Base-by-base conservation (phyloP, 2,113 vertebrate genomes). In the Myotis davidii region DNA sequence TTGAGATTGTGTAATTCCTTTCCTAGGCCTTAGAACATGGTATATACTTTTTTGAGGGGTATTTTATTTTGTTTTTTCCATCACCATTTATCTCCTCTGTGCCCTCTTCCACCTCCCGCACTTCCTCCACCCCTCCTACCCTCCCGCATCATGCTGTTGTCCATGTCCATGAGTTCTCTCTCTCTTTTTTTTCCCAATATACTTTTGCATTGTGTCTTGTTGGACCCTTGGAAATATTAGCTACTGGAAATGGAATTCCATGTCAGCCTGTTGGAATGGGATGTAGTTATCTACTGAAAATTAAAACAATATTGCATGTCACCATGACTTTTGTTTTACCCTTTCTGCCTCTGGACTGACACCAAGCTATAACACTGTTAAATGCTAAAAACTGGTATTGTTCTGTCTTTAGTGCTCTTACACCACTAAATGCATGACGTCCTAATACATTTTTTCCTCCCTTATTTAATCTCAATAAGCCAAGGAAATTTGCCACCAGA, bases 211-310 rank as follows among this genome's bases (percentile, higher is more conserved):
- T 20, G 0, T 39, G 82, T 97, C 89, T 96, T 56, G 21, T 85
- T 92, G 67, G 85, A 92, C 69, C 32, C 20, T 52, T 91, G 85
- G 9, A 87, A 93, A 85, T 74, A 96, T 13, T 77, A 97, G 45
- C 45, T 93, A 96, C 34, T 82, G 32, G 84, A 97, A 94, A 95
- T 87, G 96, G 73, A 88, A 96, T 81, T 42, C 88, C 50, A 21
- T 93, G 84, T 94, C 95, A 97, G 61, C 54, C 50, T 88, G 3
- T 48, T 96, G 65, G 25, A 88, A 5, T 37, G 25, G 50, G 76
- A 39, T 27, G n/a, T 11, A 54, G 21, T 79, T 92, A 32, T 48
- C 67, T 34, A 42, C 48, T 67, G 29, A 76, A 73, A 97, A 93
- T 69, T 88, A 87, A 94, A 87, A 90, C 85, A 96, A 76, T 89